Conservation (phyloP, 2,797 vertebrate genomes). For the Sus cebifrons region DNA sequence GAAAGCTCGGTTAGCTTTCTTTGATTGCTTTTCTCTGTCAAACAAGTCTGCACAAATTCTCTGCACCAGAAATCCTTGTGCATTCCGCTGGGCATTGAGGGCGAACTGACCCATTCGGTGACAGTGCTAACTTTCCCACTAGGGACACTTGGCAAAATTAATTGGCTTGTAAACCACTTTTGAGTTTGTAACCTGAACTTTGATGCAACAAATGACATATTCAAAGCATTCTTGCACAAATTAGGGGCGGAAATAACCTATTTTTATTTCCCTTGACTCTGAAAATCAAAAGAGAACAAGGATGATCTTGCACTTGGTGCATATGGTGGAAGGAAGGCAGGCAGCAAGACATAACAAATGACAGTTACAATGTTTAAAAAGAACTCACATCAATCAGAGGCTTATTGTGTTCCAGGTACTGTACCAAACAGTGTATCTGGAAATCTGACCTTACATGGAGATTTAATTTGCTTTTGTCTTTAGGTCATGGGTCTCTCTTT, state of each 20-base stretch:
- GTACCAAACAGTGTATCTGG: background rate
- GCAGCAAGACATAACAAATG: background rate
- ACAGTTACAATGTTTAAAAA: constrained; percentile 26
- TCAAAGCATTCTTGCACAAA: background rate
- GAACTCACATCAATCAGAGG: background rate
- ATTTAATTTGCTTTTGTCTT: background rate
- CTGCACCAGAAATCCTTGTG: background rate
- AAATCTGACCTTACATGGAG: background rate
- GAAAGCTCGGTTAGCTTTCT: background rate
- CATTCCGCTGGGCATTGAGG: background rate
- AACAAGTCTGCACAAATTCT: background rate
- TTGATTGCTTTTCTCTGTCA: constrained; percentile 35
- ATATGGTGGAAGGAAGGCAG: background rate
- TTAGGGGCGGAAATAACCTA: background rate
- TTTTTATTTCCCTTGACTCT: constrained; percentile 29
- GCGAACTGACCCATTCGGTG: background rate
- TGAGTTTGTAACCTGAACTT: background rate
- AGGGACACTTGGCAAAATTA: background rate
- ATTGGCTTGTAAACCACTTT: constrained; percentile 3
- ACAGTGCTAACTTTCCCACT: background rate
- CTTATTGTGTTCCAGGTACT: background rate
- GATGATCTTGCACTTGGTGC: background rate
- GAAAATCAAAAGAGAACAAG: background rate
- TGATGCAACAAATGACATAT: background rate
- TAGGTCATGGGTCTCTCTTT: background rate